Evolutionary conservation across 2,797 vertebrate genomes (phyloP), one percentile per base, ranked within the genome.

Genomic region (Poecilia velifera): DNA sequence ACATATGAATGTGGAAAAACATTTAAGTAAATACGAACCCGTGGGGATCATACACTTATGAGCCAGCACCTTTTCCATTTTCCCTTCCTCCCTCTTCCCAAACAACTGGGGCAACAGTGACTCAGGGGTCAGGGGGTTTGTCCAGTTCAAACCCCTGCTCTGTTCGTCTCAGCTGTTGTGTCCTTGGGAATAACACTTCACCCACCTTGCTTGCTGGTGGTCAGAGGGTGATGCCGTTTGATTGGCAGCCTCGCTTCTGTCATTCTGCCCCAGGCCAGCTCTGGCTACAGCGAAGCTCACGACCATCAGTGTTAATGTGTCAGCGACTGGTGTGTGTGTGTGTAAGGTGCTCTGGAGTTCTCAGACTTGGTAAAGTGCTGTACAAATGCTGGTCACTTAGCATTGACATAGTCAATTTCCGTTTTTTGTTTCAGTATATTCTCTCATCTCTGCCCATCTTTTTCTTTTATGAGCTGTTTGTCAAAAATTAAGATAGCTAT

Each of bases 61-160:
- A 95, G 96, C 82, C 97, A 97, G 88, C 97, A 97, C 78, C 94
- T 97, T 53, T 53, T 95, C 95, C 77, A 95, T 94, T 64, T 93
- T 92, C 59, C 92, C 92, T 46, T 85, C 94, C 47, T 97, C 97
- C 31, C 31, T 82, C 95, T 97, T 74, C 84, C 82, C 76, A 97
- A 95, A 91, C 96, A 98, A 64, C 96, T 98, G 90, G 59, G 59
- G 59, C 13, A 34, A 31, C 28, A 62, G 31, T 62, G 59, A n/a
- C 12, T 57, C 12, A 57, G 55, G 12, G 55, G 25, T n/a, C 1
- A 28, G 55, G 28, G 28, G 55, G 55, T 3, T 62, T 34, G 28
- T 62, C 59, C 59, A 34, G 31, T 62, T 18, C 22, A 14, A 62
- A 62, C 31, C 31, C 31, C 59, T 0, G 5, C 59, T 59, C 57